Conservation (phyloP, 2,888 invertebrate species). For the Hirtodrosophila cameraria region DNA sequence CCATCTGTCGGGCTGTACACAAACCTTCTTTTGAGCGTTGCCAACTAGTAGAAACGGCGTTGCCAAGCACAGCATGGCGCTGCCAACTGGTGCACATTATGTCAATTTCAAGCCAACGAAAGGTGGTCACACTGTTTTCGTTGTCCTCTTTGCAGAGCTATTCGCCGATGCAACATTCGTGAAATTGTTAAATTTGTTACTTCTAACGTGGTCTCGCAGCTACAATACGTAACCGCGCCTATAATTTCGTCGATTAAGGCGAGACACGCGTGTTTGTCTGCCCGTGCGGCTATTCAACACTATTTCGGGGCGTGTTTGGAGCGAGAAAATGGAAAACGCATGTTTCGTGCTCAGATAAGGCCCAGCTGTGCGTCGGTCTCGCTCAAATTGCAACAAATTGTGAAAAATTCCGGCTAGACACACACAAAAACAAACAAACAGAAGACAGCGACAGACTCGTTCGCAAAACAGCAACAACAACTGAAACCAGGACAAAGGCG, state of each 20-base stretch:
- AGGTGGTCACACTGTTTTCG: constrained; percentile 35
- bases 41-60: constrained; percentile 6
- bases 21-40: background rate
- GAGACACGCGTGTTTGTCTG: constrained; percentile 56
- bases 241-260: constrained; percentile 19
- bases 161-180: constrained; percentile 62
- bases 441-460: constrained; percentile 17
- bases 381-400: constrained; percentile 59
- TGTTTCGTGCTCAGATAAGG: constrained; percentile 72
- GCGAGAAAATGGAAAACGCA: constrained; percentile 76
- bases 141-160: constrained; percentile 50
- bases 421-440: constrained; percentile 16
- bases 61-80: constrained; percentile 11
- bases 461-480: constrained; percentile 18
- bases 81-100: constrained; percentile 5
- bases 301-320: constrained; percentile 65
- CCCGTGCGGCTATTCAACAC: constrained; percentile 38
- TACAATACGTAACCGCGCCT: constrained; percentile 23
- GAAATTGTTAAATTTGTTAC: constrained; percentile 46
- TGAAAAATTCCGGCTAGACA: constrained; percentile 40
- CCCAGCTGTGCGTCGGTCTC: constrained; percentile 70
- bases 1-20: background rate
- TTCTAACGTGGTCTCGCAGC: constrained; percentile 29
- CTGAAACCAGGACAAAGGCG: constrained; percentile 41
- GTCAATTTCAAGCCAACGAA: background rate